Percentiles rank a stretch among this genome's conserved stretches.
Conservation (phyloP, 2,797 vertebrate genomes). For the Thripadectes ignobilis region DNA sequence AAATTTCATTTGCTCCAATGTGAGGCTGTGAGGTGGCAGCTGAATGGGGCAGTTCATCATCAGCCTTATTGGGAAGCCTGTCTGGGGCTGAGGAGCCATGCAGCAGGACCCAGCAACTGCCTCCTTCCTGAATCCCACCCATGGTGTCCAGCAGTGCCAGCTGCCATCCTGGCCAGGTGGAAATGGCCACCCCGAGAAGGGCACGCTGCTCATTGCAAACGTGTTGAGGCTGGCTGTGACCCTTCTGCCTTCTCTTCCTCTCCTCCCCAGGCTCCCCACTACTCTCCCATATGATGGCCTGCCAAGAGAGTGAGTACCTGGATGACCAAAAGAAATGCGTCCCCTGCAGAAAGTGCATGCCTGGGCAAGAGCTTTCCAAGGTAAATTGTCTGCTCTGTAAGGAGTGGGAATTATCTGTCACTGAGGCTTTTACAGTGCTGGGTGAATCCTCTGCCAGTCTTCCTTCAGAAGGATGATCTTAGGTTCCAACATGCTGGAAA, state of each 20-base stretch:
- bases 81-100: neutral
- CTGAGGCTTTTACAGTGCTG: neutral
- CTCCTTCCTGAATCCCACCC: neutral
- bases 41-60: neutral
- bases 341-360: constrained; percentile 77
- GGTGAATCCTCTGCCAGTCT: neutral
- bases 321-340: constrained; percentile 71
- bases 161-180: neutral
- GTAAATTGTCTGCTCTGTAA: constrained; percentile 53
- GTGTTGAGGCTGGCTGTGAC: neutral
- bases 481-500: neutral
- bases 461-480: neutral
- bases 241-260: neutral
- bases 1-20: neutral
- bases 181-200: neutral
- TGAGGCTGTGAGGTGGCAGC: neutral
- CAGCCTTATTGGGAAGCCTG: neutral
- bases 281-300: constrained; percentile 51
- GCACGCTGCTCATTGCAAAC: neutral
- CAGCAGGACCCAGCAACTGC: neutral
- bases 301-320: constrained; percentile 75
- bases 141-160: neutral
- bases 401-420: neutral
- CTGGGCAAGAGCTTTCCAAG: constrained; percentile 82
- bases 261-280: neutral